Evolutionary conservation across 2,888 invertebrate genomes (phyloP), one percentile per base, ranked within the genome.

Genomic region (Pinctada fucata): DNA sequence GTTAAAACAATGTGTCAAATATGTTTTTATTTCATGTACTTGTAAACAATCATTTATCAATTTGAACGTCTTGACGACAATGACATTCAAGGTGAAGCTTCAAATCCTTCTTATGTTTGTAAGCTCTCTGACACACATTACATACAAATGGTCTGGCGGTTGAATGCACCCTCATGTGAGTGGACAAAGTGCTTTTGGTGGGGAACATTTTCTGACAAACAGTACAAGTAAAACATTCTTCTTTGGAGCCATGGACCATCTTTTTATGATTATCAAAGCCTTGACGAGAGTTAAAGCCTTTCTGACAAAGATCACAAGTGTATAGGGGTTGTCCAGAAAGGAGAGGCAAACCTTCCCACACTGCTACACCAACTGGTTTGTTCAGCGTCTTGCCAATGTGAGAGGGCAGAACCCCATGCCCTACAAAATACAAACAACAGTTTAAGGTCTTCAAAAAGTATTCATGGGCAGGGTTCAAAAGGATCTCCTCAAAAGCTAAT

Each of bases 91-190:
- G 45, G 50, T 77, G 76, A 10, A 58, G 51, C 58, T 77, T 77
- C 16, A 77, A 50, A 51, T 77, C 67, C 48, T 71, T 66, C 31
- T 77, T 72, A 66, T 77, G 76, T 67, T 77, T 77, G 67, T 77
- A 77, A 2, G 65, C 64, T 66, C 66, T 77, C 5, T 70, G 67
- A 72, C 76, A 77, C n/a, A 52, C 67, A 45, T 31, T 45, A 31
- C 76, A 77, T 16, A 72, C 66, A 70, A 72, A 77, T n/a, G 76
- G 76, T 49, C 76, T 64, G 45, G 71, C 45, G 10, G 71, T 66
- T 3, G 76, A 77, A 51, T 77, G 76, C 3, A 65, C 67, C 52
- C 72, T 49, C 66, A 66, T 64, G 48, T 77, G 76, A 47, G 58
- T 66, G 10, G 72, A 52, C n/a, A 77, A 51, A 45, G 51, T 72